Percentiles rank a stretch among this genome's conserved stretches.
Evolutionary conservation across 37 sponge, comb jelly and placozoan genomes (phyloP).

Genomic region (Beroe ovata): DNA sequence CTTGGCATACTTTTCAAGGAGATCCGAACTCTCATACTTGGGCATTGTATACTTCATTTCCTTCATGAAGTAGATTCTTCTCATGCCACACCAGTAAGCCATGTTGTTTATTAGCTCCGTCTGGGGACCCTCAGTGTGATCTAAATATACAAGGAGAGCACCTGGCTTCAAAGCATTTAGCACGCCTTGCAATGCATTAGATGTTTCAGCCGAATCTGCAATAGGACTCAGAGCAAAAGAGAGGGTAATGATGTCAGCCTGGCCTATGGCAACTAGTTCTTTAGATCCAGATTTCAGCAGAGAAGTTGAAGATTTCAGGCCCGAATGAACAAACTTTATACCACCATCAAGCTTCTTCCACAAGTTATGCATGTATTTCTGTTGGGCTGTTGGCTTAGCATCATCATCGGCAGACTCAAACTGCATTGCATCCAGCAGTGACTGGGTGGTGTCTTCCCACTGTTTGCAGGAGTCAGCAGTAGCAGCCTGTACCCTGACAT

Average conservation of each 20-base stretch:
- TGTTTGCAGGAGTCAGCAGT: constrained; percentile 26
- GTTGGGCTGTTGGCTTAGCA: constrained; percentile 41
- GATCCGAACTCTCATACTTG: constrained; percentile 12
- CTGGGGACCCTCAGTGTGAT: constrained; percentile 21
- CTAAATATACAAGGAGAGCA: constrained; percentile 46
- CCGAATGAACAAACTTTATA: background rate
- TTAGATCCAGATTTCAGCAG: constrained; percentile 4
- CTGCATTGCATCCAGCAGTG: constrained; percentile 13
- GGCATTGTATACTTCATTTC: constrained; percentile 53
- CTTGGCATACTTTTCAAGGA: background rate
- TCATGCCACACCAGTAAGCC: constrained; percentile 52
- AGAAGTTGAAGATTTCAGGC: background rate
- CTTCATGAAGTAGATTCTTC: constrained; percentile 67
- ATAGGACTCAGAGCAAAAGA: constrained; percentile 42
- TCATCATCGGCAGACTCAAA: background rate
- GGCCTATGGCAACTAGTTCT: constrained; percentile 19
- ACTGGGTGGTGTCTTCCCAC: constrained; percentile 35
- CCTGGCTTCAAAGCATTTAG: constrained; percentile 54
- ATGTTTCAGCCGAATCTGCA: constrained; percentile 12
- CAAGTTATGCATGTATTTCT: constrained; percentile 30
- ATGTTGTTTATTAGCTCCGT: constrained; percentile 54
- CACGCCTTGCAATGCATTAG: constrained; percentile 12
- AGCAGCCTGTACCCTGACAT: constrained; percentile 12
- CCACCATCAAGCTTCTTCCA: constrained; percentile 57
- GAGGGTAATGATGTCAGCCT: constrained; percentile 42